phyloP scores from a whole-genome alignment of 2,888 invertebrate genomes.

The Dendrolimus houi region DNA sequence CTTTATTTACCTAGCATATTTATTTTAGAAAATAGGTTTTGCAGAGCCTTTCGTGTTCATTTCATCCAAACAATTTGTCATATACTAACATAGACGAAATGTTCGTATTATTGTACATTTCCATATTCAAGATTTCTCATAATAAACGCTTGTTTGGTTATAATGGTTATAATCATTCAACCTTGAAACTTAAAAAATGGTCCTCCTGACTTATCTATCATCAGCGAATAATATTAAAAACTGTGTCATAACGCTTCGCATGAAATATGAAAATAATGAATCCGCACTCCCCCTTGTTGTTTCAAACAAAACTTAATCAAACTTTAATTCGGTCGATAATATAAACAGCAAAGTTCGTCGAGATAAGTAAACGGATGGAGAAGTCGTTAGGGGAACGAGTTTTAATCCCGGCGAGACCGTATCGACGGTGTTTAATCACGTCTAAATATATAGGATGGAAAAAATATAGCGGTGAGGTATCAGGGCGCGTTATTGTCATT shows the following conservation, averaged over 20 bases:
- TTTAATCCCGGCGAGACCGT: constrained; percentile 50
- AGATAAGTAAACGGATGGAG: constrained; percentile 58
- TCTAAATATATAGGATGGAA: constrained; percentile 61
- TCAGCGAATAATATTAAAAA: neutral
- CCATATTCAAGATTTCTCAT: neutral
- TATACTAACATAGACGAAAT: neutral
- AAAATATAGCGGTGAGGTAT: constrained; percentile 59
- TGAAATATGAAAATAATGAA: neutral
- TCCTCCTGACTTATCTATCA: neutral
- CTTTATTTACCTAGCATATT: neutral
- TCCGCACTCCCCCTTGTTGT: constrained; percentile 26
- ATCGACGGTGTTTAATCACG: constrained; percentile 68
- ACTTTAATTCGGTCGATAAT: constrained; percentile 65
- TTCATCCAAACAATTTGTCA: neutral
- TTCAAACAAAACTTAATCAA: constrained; percentile 53
- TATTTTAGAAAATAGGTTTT: neutral
- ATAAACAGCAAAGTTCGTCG: constrained; percentile 58
- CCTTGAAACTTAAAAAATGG: neutral
- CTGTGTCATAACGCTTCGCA: neutral
- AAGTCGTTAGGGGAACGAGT: constrained; percentile 56
- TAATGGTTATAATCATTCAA: neutral
- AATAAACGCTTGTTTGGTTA: neutral
- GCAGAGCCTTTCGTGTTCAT: neutral
- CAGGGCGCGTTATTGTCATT: constrained; percentile 70
- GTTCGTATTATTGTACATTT: neutral